These are phyloP conservation scores for Malurus melanocephalus DNA, from an alignment of 2,113 vertebrate genomes.

Conservation along the genomic window DNA sequence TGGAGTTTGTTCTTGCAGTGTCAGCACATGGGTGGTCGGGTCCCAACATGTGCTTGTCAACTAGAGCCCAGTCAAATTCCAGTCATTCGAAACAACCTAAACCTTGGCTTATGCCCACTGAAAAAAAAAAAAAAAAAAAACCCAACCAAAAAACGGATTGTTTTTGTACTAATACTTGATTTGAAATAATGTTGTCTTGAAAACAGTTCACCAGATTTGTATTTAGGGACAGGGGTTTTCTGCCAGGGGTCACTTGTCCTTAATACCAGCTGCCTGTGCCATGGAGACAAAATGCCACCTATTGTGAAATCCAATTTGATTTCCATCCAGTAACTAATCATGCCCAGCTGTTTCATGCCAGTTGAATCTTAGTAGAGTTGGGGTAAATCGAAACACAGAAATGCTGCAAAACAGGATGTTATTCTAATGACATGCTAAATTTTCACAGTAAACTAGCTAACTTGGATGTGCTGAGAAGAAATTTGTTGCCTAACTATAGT, in stretches of 20 bases:
- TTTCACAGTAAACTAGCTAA: background rate
- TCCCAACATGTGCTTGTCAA: background rate
- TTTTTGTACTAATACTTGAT: background rate
- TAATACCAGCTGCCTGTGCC: background rate
- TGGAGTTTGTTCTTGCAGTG: background rate
- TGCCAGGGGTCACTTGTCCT: constrained; percentile 8
- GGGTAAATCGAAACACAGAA: background rate
- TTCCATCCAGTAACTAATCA: background rate
- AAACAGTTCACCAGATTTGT: background rate
- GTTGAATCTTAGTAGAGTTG: constrained; percentile 6
- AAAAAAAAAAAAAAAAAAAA: background rate
- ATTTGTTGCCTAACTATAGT: background rate
- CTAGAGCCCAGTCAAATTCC: background rate
- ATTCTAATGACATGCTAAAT: constrained; percentile 1
- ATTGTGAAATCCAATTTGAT: constrained; percentile 26
- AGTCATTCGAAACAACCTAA: background rate
- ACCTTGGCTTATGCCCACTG: background rate
- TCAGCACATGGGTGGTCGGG: background rate
- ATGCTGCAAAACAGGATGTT: constrained; percentile 18
- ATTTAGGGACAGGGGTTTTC: background rate
- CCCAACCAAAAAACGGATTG: too few species aligned
- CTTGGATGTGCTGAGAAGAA: background rate
- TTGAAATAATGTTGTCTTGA: background rate
- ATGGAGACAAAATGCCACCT: constrained; percentile 24
- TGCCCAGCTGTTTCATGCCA: constrained; percentile 36